These are phyloP conservation scores for Neocrepidodera transversa DNA, from an alignment of 2,888 invertebrate species.

Conservation along the genomic window DNA sequence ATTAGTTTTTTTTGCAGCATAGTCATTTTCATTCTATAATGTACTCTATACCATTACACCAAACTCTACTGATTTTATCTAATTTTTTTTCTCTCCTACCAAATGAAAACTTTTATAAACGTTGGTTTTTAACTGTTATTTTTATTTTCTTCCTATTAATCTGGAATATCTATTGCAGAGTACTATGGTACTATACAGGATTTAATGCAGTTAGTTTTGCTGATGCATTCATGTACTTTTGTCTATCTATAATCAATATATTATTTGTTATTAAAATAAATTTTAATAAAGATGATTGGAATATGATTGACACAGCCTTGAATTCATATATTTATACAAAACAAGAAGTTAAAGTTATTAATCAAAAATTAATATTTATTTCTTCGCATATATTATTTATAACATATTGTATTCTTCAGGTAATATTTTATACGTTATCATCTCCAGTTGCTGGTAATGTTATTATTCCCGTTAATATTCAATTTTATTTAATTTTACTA, in stretches of 20 bases:
- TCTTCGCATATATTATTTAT: neutral
- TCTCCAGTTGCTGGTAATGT: neutral
- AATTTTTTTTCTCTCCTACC: slow-evolving; percentile 5
- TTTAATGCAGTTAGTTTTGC: slow-evolving; percentile 9
- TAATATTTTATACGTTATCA: neutral
- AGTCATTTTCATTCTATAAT: no score
- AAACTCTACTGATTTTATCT: slow-evolving; percentile 8
- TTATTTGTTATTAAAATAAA: slow-evolving; percentile 16
- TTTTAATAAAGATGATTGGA: neutral
- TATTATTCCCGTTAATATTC: slow-evolving; percentile 11
- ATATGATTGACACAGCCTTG: neutral
- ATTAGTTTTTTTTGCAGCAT: slow-evolving; percentile 22
- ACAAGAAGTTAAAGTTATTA: neutral
- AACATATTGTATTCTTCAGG: neutral
- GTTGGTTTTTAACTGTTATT: slow-evolving; percentile 2
- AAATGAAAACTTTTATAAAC: neutral
- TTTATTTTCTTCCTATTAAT: neutral
- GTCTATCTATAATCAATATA: slow-evolving; percentile 4
- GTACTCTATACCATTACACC: neutral
- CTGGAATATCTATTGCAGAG: slow-evolving; percentile 16
- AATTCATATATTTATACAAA: neutral
- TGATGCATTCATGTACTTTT: slow-evolving; percentile 16
- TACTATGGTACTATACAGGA: slow-evolving; percentile 10
- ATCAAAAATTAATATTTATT: neutral
- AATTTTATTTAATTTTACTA: slow-evolving; percentile 20